These are phyloP conservation scores for Euleptes europaea DNA, from an alignment of 2,113 vertebrate species.

Conservation along the genomic window DNA sequence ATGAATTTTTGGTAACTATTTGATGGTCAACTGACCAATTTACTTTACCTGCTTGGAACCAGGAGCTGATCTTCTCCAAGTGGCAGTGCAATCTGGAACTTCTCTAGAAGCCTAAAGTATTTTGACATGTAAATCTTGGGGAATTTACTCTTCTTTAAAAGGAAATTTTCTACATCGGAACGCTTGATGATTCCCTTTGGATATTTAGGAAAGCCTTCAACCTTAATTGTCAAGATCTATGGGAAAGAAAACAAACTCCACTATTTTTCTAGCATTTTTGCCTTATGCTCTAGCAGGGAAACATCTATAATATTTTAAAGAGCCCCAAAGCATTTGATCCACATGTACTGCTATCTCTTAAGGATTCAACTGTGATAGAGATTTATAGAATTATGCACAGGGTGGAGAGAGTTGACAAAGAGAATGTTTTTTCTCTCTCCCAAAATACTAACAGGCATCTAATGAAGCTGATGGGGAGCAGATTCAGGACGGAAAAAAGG, in stretches of 20 bases:
- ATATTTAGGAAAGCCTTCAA: constrained; percentile 77
- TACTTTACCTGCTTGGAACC: constrained; percentile 89
- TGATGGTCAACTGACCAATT: too few relatives aligned
- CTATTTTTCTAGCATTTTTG: background rate
- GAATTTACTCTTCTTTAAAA: constrained; percentile 86
- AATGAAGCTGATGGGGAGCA: too few relatives aligned
- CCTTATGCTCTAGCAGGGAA: background rate
- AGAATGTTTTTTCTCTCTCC: too few relatives aligned
- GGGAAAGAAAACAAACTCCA: constrained; percentile 42
- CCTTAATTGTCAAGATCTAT: constrained; percentile 83
- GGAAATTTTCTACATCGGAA: constrained; percentile 84
- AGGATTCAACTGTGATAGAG: too few relatives aligned
- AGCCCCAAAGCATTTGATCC: too few relatives aligned
- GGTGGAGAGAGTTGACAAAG: too few relatives aligned
- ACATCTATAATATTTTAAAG: background rate
- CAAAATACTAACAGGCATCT: too few relatives aligned
- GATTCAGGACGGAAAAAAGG: too few relatives aligned
- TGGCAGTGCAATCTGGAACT: constrained; percentile 93
- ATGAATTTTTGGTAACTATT: too few relatives aligned
- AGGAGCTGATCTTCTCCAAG: constrained; percentile 89
- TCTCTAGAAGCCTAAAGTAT: constrained; percentile 93
- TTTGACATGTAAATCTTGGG: constrained; percentile 86
- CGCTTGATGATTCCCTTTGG: constrained; percentile 87
- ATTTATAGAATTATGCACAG: too few relatives aligned
- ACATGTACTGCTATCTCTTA: background rate